Conservation (phyloP, 2,797 vertebrate genomes). For the Anas bahamensis region DNA sequence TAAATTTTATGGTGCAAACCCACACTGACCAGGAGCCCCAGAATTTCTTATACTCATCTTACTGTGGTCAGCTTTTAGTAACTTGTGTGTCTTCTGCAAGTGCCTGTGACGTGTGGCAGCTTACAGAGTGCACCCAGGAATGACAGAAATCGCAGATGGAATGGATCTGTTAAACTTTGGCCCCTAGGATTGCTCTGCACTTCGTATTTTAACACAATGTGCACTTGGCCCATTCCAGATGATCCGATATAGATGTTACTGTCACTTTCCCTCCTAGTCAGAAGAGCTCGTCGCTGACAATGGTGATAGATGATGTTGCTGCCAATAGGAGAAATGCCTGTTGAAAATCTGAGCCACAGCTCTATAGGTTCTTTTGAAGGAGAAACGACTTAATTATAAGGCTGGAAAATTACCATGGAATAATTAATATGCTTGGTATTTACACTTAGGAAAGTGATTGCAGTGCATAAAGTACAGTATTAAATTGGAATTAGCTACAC, state of each 20-base stretch:
- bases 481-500: slow-evolving; percentile 66
- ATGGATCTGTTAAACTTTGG: slow-evolving; percentile 4
- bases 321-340: slow-evolving; percentile 37
- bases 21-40: neutral
- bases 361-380: slow-evolving; percentile 47
- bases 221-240: slow-evolving; percentile 52
- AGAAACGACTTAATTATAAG: slow-evolving; percentile 47
- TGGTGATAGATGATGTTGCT: slow-evolving; percentile 22
- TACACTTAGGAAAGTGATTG: slow-evolving; percentile 57
- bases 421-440: slow-evolving; percentile 65
- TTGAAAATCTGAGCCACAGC: slow-evolving; percentile 19
- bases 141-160: slow-evolving; percentile 40
- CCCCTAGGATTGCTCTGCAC: slow-evolving; percentile 14
- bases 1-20: neutral
- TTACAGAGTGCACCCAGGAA: slow-evolving; percentile 50
- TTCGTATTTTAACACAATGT: slow-evolving; percentile 54
- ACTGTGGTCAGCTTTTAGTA: slow-evolving; percentile 42
- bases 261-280: slow-evolving; percentile 42
- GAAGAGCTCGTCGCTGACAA: slow-evolving; percentile 43
- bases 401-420: slow-evolving; percentile 54
- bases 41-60: neutral
- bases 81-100: neutral
- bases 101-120: neutral
- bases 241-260: slow-evolving; percentile 56
- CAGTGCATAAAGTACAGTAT: slow-evolving; percentile 48